Percentiles rank a stretch among this genome's conserved stretches.
Conservation (phyloP, 2,113 vertebrate genomes). For the Butorides virescens region DNA sequence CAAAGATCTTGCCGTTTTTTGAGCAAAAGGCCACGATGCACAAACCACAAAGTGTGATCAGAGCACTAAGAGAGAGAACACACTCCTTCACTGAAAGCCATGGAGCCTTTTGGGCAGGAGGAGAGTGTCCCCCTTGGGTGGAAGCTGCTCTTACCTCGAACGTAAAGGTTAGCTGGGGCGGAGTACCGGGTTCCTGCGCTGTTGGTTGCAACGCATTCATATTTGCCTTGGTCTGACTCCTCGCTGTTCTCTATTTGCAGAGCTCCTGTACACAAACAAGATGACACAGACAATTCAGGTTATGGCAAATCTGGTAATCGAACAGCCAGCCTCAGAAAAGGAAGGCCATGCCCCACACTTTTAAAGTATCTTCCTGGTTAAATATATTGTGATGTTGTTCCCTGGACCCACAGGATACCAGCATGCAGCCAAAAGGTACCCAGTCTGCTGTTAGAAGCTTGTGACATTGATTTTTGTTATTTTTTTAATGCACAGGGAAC, state of each 20-base stretch:
- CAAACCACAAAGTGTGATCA: not conserved
- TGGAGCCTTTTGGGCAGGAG: not conserved
- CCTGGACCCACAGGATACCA: constrained; percentile 9
- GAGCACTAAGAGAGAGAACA: not conserved
- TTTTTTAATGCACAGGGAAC: constrained; percentile 13
- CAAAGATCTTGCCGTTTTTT: not conserved
- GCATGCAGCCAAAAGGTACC: constrained; percentile 28
- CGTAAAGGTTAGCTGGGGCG: constrained; percentile 94
- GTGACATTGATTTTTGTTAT: not conserved
- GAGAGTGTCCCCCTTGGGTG: not conserved
- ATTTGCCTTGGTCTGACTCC: constrained; percentile 98
- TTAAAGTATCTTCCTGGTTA: constrained; percentile 5
- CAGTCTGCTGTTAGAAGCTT: not conserved
- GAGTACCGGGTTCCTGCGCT: constrained; percentile 95
- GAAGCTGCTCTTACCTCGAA: constrained; percentile 89
- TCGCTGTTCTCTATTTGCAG: constrained; percentile 98
- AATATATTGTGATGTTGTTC: not conserved
- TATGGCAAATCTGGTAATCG: not conserved
- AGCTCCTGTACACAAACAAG: constrained; percentile 83
- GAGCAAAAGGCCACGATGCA: not conserved
- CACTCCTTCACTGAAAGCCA: not conserved
- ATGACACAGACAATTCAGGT: constrained; percentile 31
- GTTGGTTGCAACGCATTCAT: constrained; percentile 96
- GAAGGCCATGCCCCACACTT: not conserved
- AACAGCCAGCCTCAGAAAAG: constrained; percentile 8